Evolutionary conservation across 2,113 vertebrate species (phyloP), one percentile per base, ranked within the genome.

Genomic region (Engystomops pustulosus): DNA sequence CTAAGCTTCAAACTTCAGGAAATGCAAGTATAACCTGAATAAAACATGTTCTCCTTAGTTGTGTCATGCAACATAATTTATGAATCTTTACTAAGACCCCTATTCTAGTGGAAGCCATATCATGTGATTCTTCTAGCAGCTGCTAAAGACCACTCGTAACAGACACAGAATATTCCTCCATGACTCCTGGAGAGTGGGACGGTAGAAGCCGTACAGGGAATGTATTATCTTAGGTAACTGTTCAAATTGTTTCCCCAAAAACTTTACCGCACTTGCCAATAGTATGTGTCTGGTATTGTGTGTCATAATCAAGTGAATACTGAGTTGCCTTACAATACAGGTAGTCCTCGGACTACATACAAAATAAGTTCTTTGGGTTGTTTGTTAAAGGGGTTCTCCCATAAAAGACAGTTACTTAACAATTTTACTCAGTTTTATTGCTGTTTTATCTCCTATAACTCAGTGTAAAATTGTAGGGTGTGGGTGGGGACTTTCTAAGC

Each of bases 21-120:
- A 71, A 81, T 51, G 17, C 49, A 32, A 67, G 25, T 67, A 68
- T 82, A 82, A 82, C 41, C 68, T 55, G 68, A 82, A 72, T 58
- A 82, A 72, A 72, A 49, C 45, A 81, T 82, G 68, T 55, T n/a
- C 34, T 55, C 44, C 25, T 18, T 32, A 38, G 67, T 23, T n/a
- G 27, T 81, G 60, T 53, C 49, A 71, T 71, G 15, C 30, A 58
- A 8, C n/a, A 27, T 60, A 71, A 82, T 82, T 82, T 55, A 82
- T 82, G 41, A 20, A 14, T 55, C 68, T n/a, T 18, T 58, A 2
- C 67, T 45, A 60, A 71, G 34, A n/a, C 18, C 58, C 6, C 17
- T 58, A 70, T 36, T 81, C 79, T 70, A 41, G 34, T 81, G 38
- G 34, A 53, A 27, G 65, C 34, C 25, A 53, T 20, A 75, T 75